Evolutionary conservation across 2,888 invertebrate genomes (phyloP).

Genomic region (Seladonia tumulorum): DNA sequence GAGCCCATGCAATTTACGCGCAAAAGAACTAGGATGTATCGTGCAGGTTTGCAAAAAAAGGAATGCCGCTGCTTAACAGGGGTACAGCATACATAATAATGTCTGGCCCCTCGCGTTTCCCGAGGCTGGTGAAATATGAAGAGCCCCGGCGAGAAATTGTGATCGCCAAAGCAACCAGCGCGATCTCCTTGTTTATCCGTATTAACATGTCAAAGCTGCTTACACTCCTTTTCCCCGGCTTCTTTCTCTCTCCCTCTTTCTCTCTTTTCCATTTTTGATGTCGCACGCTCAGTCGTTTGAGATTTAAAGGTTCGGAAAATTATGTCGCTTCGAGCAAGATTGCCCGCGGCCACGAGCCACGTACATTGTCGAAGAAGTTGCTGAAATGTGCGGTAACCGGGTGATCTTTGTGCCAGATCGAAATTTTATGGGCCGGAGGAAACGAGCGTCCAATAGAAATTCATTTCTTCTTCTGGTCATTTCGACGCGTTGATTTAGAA

Average conservation of each 20-base stretch:
- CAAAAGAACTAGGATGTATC: constrained; percentile 70
- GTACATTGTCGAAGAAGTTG: not conserved
- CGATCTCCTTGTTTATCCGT: constrained; percentile 55
- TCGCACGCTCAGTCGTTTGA: constrained; percentile 4
- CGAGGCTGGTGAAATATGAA: constrained; percentile 53
- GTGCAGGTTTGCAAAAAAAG: constrained; percentile 57
- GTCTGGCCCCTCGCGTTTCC: constrained; percentile 42
- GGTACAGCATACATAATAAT: constrained; percentile 66
- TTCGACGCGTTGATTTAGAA: no score
- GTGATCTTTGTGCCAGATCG: not conserved
- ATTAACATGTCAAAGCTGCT: constrained; percentile 52
- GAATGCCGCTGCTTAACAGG: constrained; percentile 55
- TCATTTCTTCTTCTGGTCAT: no score
- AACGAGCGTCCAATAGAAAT: no score
- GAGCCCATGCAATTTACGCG: constrained; percentile 69
- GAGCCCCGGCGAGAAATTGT: constrained; percentile 50
- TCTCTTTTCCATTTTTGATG: not conserved
- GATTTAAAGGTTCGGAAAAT: constrained; percentile 6
- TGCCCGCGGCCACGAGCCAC: not conserved
- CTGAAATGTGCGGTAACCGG: not conserved
- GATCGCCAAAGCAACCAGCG: constrained; percentile 38
- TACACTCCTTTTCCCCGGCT: not conserved
- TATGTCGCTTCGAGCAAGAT: not conserved
- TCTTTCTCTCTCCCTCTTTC: not conserved
- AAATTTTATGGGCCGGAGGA: not conserved